phyloP scores from a whole-genome alignment of 2,888 invertebrate species.

The Ectropis crepuscularia region DNA sequence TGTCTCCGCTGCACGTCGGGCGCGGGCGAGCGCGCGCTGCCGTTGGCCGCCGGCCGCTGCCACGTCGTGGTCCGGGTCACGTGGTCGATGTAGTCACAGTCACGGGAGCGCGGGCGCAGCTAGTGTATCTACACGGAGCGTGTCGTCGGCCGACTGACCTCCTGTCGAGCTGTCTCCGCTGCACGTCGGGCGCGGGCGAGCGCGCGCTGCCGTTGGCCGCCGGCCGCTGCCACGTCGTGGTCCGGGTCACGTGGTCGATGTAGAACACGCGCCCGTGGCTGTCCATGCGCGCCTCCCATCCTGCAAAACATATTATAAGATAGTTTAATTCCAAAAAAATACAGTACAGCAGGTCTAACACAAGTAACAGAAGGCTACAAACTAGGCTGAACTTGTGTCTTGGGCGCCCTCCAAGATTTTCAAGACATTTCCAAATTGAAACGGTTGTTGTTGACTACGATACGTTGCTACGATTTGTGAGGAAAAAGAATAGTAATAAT shows the following conservation, averaged over 20 bases:
- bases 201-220: constrained; percentile 79
- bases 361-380: too few relatives aligned
- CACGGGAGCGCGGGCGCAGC: too few relatives aligned
- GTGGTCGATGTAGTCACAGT: constrained; percentile 93
- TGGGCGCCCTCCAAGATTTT: not conserved
- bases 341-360: too few relatives aligned
- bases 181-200: constrained; percentile 86
- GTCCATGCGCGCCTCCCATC: constrained; percentile 99
- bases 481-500: too few relatives aligned
- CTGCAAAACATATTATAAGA: constrained; percentile 82
- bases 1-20: too few relatives aligned
- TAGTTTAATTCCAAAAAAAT: too few relatives aligned
- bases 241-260: constrained; percentile 98
- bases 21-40: constrained; percentile 75
- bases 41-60: constrained; percentile 91
- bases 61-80: constrained; percentile 98
- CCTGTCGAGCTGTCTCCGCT: constrained; percentile 88
- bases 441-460: too few relatives aligned
- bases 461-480: too few relatives aligned
- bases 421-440: too few relatives aligned
- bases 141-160: constrained; percentile 65
- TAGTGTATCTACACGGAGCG: constrained; percentile 3
- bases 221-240: constrained; percentile 98
- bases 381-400: too few relatives aligned
- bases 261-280: constrained; percentile 98